Conservation (phyloP, 2,113 vertebrate genomes). For the human region GRCh38 chr20:9403001-9403500, state of each 20-base stretch:
- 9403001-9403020: not conserved
- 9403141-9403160: not conserved
- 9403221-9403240: not conserved
- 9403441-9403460: no score
- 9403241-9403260: not conserved
- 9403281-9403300: not conserved
- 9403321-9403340: not conserved
- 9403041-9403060: not conserved
- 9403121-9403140: not conserved
- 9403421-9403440: not conserved
- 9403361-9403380: not conserved
- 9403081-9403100: not conserved
- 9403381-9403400: not conserved
- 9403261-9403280: not conserved
- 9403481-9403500: no score
- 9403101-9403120: not conserved
- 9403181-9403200: not conserved
- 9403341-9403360: not conserved
- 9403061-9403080: not conserved
- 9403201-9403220: not conserved
- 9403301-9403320: not conserved
- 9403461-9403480: no score
- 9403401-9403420: not conserved
- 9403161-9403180: not conserved
- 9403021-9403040: not conserved